A percentile compares a stretch with the other conserved stretches of the same genome.
These are phyloP conservation scores for Ephydatia muelleri DNA, from an alignment of 37 sponge, comb jelly and placozoan species.

Conservation along the genomic window DNA sequence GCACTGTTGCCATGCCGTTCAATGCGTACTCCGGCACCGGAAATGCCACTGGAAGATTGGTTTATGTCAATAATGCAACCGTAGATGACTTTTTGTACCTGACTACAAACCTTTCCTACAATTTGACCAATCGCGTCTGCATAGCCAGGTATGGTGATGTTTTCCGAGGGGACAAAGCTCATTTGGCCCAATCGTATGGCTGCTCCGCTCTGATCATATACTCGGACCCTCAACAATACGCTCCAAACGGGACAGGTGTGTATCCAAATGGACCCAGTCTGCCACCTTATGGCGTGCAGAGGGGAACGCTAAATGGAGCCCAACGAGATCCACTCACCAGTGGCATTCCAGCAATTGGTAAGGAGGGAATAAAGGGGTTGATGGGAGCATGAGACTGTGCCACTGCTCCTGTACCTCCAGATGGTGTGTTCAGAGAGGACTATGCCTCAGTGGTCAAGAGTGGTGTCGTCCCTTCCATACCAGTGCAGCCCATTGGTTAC, in stretches of 20 bases:
- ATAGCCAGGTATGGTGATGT: slow-evolving; percentile 83
- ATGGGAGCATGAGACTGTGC: neutral
- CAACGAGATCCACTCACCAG: slow-evolving; percentile 83
- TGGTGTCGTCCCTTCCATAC: slow-evolving; percentile 58
- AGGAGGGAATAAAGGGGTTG: neutral
- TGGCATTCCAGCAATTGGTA: slow-evolving; percentile 56
- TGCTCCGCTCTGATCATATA: slow-evolving; percentile 82
- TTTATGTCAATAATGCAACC: slow-evolving; percentile 95
- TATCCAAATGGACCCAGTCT: slow-evolving; percentile 80
- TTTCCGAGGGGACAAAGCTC: slow-evolving; percentile 86
- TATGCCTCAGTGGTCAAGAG: slow-evolving; percentile 46
- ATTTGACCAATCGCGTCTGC: slow-evolving; percentile 60
- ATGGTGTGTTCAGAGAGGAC: slow-evolving; percentile 48
- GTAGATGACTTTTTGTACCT: slow-evolving; percentile 79
- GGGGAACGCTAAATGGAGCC: slow-evolving; percentile 61
- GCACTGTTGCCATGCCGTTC: slow-evolving; percentile 76
- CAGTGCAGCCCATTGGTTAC: slow-evolving; percentile 87
- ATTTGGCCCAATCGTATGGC: slow-evolving; percentile 70
- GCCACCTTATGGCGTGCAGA: slow-evolving; percentile 76
- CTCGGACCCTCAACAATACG: slow-evolving; percentile 87
- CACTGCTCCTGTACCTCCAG: slow-evolving; percentile 13
- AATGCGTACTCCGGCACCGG: slow-evolving; percentile 80
- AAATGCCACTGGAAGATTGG: slow-evolving; percentile 60
- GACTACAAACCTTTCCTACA: slow-evolving; percentile 9
- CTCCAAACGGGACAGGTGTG: slow-evolving; percentile 50